These are phyloP conservation scores for Stenoptilia bipunctidactyla DNA, from an alignment of 2,888 invertebrate genomes.

Conservation along the genomic window DNA sequence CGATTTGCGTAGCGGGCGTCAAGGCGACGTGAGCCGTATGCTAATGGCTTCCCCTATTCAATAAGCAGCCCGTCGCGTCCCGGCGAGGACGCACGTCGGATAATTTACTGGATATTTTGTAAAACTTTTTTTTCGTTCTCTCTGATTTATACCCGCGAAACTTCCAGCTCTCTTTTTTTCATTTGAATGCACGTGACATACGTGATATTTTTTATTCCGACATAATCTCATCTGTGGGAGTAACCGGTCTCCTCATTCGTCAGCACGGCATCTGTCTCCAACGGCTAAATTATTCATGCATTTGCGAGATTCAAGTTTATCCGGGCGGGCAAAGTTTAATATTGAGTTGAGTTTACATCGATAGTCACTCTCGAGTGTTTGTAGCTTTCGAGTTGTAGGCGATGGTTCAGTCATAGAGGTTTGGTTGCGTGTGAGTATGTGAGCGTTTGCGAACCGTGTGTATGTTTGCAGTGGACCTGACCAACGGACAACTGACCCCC, in stretches of 20 bases:
- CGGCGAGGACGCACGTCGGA: constrained; percentile 69
- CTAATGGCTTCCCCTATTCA: constrained; percentile 66
- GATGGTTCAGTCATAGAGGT: constrained; percentile 67
- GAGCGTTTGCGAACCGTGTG: constrained; percentile 73
- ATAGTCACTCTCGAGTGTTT: constrained; percentile 39
- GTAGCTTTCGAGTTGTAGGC: constrained; percentile 23
- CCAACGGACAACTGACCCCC: constrained; percentile 95
- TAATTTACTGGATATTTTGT: constrained; percentile 72
- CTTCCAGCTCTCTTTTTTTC: constrained; percentile 69
- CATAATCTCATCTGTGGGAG: constrained; percentile 52
- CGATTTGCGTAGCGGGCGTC: constrained; percentile 24
- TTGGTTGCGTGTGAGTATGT: constrained; percentile 43
- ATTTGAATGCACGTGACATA: constrained; percentile 71
- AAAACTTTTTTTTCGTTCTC: constrained; percentile 69
- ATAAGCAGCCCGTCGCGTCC: constrained; percentile 69
- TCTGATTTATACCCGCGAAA: constrained; percentile 70
- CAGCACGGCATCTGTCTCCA: constrained; percentile 56
- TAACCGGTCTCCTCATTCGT: constrained; percentile 52
- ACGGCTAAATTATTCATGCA: constrained; percentile 65
- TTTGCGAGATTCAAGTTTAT: constrained; percentile 58
- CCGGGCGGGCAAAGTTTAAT: constrained; percentile 43
- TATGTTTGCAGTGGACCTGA: constrained; percentile 92
- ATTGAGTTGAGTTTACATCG: constrained; percentile 53
- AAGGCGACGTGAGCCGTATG: constrained; percentile 63
- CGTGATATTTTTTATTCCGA: constrained; percentile 66